phyloP scores from a whole-genome alignment of 2,888 invertebrate species.

The Mayetiola destructor region DNA sequence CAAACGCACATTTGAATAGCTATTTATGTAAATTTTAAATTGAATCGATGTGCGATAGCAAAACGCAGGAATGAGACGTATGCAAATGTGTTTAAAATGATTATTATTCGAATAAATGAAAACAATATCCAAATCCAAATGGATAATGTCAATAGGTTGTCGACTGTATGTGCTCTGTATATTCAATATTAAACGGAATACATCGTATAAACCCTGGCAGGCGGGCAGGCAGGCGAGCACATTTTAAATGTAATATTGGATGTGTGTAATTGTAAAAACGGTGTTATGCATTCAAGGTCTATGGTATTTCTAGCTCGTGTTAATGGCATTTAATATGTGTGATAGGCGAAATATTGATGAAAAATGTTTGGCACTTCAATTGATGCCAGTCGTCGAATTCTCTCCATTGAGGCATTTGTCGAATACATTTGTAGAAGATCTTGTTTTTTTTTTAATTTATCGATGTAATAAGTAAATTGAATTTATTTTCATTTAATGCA shows the following conservation, averaged over 20 bases:
- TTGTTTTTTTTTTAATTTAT: background rate
- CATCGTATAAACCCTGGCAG: too few relatives aligned
- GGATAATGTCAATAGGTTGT: slow-evolving; percentile 8
- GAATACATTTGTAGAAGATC: too few relatives aligned
- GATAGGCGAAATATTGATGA: background rate
- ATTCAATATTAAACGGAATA: too few relatives aligned
- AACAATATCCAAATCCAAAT: slow-evolving; percentile 4
- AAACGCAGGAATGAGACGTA: background rate
- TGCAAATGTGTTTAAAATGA: background rate
- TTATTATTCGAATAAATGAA: too few relatives aligned
- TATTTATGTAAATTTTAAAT: slow-evolving; percentile 6
- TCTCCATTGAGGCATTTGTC: background rate
- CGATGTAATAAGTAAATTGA: background rate
- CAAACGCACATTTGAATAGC: background rate
- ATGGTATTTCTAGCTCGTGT: background rate
- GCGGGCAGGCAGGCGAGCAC: background rate
- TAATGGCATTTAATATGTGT: background rate
- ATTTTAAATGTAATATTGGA: background rate
- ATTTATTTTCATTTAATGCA: slow-evolving; percentile 1
- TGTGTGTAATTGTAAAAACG: background rate
- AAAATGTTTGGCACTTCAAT: background rate
- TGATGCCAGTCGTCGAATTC: background rate
- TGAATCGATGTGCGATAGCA: background rate
- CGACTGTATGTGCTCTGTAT: background rate
- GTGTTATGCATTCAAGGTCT: slow-evolving; percentile 4